Evolutionary conservation across 2,113 vertebrate genomes (phyloP), one percentile per base, ranked within the genome.

Genomic region (Hippopotamus amphibius): DNA sequence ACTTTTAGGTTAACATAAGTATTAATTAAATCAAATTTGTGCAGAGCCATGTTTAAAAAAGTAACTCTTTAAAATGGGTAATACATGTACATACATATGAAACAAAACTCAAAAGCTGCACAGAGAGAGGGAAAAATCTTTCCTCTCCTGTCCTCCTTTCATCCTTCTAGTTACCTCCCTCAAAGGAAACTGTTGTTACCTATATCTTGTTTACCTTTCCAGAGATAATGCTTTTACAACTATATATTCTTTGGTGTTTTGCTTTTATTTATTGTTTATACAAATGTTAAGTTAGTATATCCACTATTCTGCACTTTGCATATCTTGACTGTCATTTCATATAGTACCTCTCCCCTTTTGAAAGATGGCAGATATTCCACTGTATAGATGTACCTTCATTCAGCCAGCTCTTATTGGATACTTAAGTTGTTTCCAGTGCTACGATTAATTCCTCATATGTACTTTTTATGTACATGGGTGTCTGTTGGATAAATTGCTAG

Each of bases 1-100:
- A 33, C 66, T 91, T 96, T 95, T 74, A 79, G 72, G 63, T 97
- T 93, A 89, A 86, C 71, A 84, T 86, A 46, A 86, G 3, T 97
- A 69, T 94, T 95, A 68, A n/a, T 95, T 96, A 79, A 59, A 69
- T 90, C 21, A 17, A 81, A 68, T 66, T 95, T 89, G 61, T 94
- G n/a, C 33, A 93, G 41, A 85, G 37, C 69, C 14, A 69, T 80
- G 57, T 81, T 69, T 84, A 33, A 86, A 85, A 84, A 88, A 85
- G 30, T 50, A 53, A 48, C 57, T 93, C 22, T 87, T 92, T 81
- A 71, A 79, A 96, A 59, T 88, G 82, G 26, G 28, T 76, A 96
- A 84, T 55, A 80, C 74, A 81, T 80, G 66, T 63, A 74, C 41
- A 37, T 81, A 53, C 55, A 82, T 76, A 48, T 50, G 48, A 95